Conservation (phyloP, 1,140 invertebrate species). For the Conus betulinus region DNA sequence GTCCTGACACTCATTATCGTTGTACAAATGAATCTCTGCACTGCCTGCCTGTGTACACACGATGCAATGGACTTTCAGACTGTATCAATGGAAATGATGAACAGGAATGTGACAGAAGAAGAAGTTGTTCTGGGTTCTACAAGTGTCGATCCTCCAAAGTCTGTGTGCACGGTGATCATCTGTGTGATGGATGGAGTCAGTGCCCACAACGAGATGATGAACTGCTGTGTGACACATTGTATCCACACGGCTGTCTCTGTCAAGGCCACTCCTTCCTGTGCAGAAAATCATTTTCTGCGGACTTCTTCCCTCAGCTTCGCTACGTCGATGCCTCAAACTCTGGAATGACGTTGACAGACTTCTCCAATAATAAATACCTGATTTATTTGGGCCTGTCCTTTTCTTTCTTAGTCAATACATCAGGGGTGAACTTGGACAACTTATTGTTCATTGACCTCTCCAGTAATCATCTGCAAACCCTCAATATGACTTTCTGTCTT, state of each 20-base stretch:
- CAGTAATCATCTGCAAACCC: slow-evolving; percentile 18
- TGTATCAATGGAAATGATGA: not conserved
- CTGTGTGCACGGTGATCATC: slow-evolving; percentile 15
- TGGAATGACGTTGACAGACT: not conserved
- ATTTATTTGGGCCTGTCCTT: not conserved
- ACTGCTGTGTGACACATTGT: slow-evolving; percentile 1
- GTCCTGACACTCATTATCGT: slow-evolving; percentile 2
- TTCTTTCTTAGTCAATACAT: not conserved
- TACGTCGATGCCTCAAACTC: not conserved
- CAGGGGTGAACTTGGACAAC: not conserved
- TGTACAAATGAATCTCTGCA: not conserved
- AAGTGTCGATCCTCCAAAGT: not conserved
- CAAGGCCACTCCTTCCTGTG: not conserved
- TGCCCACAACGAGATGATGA: slow-evolving; percentile 14
- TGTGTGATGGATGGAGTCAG: slow-evolving; percentile 38
- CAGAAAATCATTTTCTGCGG: not conserved
- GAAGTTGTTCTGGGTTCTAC: not conserved
- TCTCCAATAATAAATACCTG: not conserved
- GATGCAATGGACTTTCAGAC: not conserved
- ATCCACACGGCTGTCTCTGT: not conserved
- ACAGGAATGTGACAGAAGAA: not conserved
- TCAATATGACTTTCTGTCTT: not conserved
- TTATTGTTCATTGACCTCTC: slow-evolving; percentile 19
- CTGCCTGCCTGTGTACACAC: slow-evolving; percentile 4
- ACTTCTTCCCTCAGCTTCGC: not conserved